Base-by-base conservation (phyloP, 1,140 invertebrate species). In the Potamilus streckersoni region DNA sequence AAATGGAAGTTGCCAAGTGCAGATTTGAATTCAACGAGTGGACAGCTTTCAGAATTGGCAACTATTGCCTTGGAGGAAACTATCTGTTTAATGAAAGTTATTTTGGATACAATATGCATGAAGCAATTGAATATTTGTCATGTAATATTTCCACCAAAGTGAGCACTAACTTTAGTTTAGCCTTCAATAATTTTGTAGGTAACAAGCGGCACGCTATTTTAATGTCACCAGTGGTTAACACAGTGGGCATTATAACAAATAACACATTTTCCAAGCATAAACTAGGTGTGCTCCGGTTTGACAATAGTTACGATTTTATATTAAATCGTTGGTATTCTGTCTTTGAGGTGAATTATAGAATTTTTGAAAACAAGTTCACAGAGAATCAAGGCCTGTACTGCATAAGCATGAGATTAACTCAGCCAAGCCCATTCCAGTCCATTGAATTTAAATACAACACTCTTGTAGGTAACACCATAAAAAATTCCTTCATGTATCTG, bases 301-400 rank as follows among this genome's bases (percentile, higher is more conserved):
- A 95, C 86, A 99, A 98, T 91, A 95, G 95, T 11, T 90, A 91
- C 80, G 87, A 90, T 64, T 84, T 91, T 15, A 75, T 90, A n/a
- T 80, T 89, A 59, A 90, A 90, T 74, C 80, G 88, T 55, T 86
- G 88, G 80, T 90, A 90, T 81, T 82, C 86, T 57, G 76, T 84
- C 16, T 85, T 87, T 76, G 75, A 76, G 67, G 90, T 91, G 59
- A 78, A 79, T 63, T 89, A 99, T 64, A 79, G 93, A 17, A 94
- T 99, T 68, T 93, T 94, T 83, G 93, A 97, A 83, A 99, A 99
- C 87, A 93, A 94, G 84, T 98, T 99, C 87, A 92, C 93, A 71
- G 91, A 94, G 15, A 99, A 99, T 88, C 92, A 91, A 58, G 98
- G 98, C 0, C 91, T 93, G 1, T 98, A 96, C 90, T 96, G 97